These are phyloP conservation scores for Brachypteracias leptosomus DNA, from an alignment of 2,113 vertebrate genomes.

Conservation along the genomic window DNA sequence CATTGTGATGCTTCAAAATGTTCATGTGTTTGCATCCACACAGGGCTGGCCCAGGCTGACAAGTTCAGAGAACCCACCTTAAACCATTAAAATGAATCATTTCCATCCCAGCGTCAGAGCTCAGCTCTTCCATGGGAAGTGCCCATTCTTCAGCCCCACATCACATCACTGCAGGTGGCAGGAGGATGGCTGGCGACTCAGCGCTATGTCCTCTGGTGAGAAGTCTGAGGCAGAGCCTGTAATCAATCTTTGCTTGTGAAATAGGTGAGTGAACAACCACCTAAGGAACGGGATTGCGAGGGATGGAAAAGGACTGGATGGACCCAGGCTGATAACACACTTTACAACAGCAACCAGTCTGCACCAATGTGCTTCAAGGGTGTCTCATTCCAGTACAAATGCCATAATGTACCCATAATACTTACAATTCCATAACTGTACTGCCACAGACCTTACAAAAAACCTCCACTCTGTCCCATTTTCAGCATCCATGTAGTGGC, in stretches of 20 bases:
- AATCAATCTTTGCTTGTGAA: neutral
- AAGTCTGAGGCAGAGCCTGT: neutral
- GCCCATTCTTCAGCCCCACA: fast-evolving
- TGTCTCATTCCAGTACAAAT: neutral
- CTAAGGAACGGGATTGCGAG: neutral
- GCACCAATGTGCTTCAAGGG: fast-evolving
- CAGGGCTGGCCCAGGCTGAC: neutral
- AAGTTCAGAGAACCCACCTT: neutral
- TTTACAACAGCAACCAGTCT: neutral
- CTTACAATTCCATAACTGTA: neutral
- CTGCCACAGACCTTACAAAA: neutral
- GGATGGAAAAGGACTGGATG: neutral
- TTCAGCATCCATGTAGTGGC: neutral
- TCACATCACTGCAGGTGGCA: fast-evolving
- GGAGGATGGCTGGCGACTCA: neutral
- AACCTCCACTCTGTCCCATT: neutral
- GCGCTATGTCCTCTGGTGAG: too few relatives aligned
- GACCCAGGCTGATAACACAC: neutral
- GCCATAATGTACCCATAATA: neutral
- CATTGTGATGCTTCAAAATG: fast-evolving
- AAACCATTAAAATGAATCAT: neutral
- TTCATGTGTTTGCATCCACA: neutral
- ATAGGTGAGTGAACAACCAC: neutral
- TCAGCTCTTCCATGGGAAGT: fast-evolving
- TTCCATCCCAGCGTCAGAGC: neutral